Evolutionary conservation across 37 sponge, comb jelly and placozoan species (phyloP).

Genomic region (Hexactinellida sp.): DNA sequence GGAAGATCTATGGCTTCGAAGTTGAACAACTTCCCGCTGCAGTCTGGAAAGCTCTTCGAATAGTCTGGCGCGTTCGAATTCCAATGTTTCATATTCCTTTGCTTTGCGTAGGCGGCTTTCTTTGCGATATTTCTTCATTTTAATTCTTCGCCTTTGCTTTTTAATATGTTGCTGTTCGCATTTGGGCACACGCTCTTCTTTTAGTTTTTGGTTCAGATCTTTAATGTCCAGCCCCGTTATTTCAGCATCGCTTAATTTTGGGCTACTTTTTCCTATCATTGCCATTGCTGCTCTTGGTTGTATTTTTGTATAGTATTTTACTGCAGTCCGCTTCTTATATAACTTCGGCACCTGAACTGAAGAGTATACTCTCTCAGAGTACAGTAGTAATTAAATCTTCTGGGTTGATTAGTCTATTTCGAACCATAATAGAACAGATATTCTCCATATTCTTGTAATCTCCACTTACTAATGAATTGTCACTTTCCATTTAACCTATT

Average conservation of each 20-base stretch:
- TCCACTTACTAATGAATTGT: neutral
- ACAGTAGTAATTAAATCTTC: neutral
- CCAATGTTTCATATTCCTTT: neutral
- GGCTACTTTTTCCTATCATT: neutral
- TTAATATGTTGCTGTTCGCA: neutral
- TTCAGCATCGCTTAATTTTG: neutral
- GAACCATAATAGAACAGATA: neutral
- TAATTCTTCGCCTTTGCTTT: neutral
- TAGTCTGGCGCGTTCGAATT: neutral
- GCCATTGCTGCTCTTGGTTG: neutral
- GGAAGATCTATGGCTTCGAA: neutral
- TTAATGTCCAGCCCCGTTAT: neutral
- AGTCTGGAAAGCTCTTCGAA: neutral
- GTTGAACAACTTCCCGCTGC: neutral
- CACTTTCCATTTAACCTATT: neutral
- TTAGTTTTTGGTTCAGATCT: neutral
- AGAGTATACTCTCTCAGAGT: neutral
- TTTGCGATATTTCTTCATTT: neutral
- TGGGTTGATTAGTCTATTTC: neutral
- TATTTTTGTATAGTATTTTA: too few species aligned
- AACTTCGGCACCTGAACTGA: neutral
- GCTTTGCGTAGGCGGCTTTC: neutral
- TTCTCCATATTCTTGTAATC: neutral
- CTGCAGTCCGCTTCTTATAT: neutral
- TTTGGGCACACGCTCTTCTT: neutral